These are phyloP conservation scores for Creontiades dilutus DNA, from an alignment of 2,888 invertebrate genomes.

Conservation along the genomic window DNA sequence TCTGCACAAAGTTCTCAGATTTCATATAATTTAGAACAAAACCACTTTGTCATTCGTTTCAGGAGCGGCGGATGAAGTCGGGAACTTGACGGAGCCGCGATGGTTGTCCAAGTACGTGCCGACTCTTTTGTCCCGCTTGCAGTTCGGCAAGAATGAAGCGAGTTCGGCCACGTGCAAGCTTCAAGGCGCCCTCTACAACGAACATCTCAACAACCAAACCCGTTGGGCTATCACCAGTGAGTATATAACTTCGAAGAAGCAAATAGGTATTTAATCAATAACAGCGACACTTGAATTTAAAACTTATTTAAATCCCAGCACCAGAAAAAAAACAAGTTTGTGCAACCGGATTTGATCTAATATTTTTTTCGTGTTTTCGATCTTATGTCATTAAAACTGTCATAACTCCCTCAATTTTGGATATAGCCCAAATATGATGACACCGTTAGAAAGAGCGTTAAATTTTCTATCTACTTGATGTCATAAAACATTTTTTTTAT, in stretches of 20 bases:
- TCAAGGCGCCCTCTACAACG: conserved; percentile 43
- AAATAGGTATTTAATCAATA: too few species aligned
- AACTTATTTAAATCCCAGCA: too few species aligned
- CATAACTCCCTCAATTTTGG: too few species aligned
- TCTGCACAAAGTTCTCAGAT: neutral
- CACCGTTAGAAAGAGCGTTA: too few species aligned
- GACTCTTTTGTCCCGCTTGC: neutral
- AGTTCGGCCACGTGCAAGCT: conserved; percentile 33
- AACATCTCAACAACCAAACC: conserved; percentile 59
- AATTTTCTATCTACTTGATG: too few species aligned
- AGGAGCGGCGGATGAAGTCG: neutral
- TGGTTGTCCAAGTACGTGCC: conserved; percentile 55
- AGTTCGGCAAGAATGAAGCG: neutral
- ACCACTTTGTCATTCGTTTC: neutral
- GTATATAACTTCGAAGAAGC: neutral
- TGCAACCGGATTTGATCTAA: too few species aligned
- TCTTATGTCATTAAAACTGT: too few species aligned
- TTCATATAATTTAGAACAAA: neutral
- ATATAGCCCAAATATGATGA: too few species aligned
- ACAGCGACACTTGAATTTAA: too few species aligned
- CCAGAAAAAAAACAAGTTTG: too few species aligned
- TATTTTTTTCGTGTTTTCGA: too few species aligned
- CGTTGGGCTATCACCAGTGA: conserved; percentile 64
- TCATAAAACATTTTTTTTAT: too few species aligned
- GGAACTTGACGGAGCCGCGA: conserved; percentile 43